Conservation (phyloP, 2,888 invertebrate genomes). For the Nudaria mundana region DNA sequence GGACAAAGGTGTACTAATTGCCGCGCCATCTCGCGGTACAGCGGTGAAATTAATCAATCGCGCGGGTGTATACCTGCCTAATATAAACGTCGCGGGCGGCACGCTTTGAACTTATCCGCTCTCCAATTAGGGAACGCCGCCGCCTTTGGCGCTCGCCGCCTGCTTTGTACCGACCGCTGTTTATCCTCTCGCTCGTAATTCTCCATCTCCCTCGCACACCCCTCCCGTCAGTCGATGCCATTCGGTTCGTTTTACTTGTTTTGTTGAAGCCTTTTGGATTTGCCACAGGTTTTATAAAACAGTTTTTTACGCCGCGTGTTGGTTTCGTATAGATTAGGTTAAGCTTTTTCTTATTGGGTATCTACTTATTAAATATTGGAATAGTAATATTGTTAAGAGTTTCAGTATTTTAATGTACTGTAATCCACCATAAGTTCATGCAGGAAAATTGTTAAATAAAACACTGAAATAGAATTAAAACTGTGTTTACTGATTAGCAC, state of each 20-base stretch:
- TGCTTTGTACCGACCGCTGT: constrained; percentile 58
- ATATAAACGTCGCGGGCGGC: constrained; percentile 76
- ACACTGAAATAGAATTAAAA: too few relatives aligned
- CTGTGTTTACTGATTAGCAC: too few relatives aligned
- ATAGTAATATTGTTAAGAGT: too few relatives aligned
- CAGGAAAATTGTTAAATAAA: too few relatives aligned
- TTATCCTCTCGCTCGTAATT: constrained; percentile 36
- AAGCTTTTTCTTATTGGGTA: constrained; percentile 1
- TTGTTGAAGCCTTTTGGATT: constrained; percentile 21
- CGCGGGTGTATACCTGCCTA: constrained; percentile 62
- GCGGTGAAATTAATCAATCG: constrained; percentile 73
- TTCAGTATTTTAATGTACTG: too few relatives aligned
- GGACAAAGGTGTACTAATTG: constrained; percentile 75
- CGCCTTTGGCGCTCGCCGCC: constrained; percentile 77
- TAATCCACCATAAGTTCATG: too few relatives aligned
- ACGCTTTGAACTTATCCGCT: constrained; percentile 70
- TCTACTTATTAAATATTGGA: too few relatives aligned
- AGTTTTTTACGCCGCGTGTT: constrained; percentile 13
- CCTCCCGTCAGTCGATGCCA: constrained; percentile 38
- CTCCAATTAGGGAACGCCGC: constrained; percentile 79
- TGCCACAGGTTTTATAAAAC: constrained; percentile 20
- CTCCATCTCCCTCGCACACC: constrained; percentile 36
- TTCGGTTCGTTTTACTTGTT: constrained; percentile 36
- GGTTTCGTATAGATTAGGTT: constrained; percentile 7
- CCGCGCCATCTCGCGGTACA: constrained; percentile 64